Base-by-base conservation (phyloP, 2,888 invertebrate species). In the Orthosia incerta region DNA sequence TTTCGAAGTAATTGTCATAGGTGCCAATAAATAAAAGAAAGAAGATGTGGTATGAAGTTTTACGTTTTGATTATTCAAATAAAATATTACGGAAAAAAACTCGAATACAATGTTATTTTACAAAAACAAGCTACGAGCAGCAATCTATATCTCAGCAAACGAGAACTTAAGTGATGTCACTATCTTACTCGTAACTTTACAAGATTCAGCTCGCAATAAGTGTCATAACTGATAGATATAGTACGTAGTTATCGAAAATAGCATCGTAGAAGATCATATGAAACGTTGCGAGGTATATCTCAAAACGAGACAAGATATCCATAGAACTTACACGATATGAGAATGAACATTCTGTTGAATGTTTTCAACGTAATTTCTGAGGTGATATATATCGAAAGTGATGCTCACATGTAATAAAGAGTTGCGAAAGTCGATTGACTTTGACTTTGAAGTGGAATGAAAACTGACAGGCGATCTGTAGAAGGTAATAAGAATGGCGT, bases 201-300 rank as follows among this genome's bases (percentile, higher is more conserved):
- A 31, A 77, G 69, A 69, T 72, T 63, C 18, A 62, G 51, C 26
- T 45, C 39, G 48, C 55, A 55, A 73, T 80, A 73, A 63, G 56
- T 65, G n/a, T 59, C 67, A 71, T 68, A 46, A 50, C 72, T 66
- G 65, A 73, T 67, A 66, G 31, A 74, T 79, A 64, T 66, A 65
- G n/a, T 45, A 61, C 20, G 66, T 23, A 71, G 68, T 71, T 85
- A 84, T 62, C 64, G 63, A 74, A 67, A 79, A 50, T 57, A 57
- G n/a, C 45, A 61, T 74, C 69, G 60, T 74, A 70, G 66, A 68
- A 57, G 67, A 71, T 76, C 64, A 62, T 70, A 70, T 60, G 62
- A 55, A 64, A 66, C 55, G 45, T 71, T 82, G 60, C 55, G 55
- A 68, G 61, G 67, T 73, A 71, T 31, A 16, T 51, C 59, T 65